phyloP scores from a whole-genome alignment of 2,888 invertebrate species.

The Synergus gifuensis region DNA sequence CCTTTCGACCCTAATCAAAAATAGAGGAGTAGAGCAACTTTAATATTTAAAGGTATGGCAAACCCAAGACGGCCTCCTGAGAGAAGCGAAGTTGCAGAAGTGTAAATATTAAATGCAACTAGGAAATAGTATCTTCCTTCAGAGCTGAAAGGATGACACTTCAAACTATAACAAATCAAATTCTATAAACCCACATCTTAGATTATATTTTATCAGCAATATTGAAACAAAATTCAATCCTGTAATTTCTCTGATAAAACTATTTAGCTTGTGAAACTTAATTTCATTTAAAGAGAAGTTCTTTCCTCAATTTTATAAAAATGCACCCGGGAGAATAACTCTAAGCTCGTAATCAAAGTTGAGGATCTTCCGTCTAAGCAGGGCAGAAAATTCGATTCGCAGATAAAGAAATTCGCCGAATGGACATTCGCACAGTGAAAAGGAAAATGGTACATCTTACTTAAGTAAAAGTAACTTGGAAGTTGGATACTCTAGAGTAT shows the following conservation, averaged over 20 bases:
- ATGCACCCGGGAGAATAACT: neutral
- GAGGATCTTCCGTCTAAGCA: neutral
- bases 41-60: conserved; percentile 27
- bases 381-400: neutral
- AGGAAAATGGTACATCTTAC: conserved; percentile 15
- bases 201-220: neutral
- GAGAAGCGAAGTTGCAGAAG: neutral
- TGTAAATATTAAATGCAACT: conserved; percentile 16
- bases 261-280: neutral
- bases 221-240: neutral
- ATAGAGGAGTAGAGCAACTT: neutral
- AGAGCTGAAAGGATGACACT: neutral
- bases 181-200: neutral
- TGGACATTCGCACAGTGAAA: conserved; percentile 12
- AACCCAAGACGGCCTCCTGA: conserved; percentile 23
- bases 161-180: neutral
- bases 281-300: neutral
- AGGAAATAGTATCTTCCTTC: conserved; percentile 2
- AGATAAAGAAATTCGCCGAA: conserved; percentile 2
- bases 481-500: conserved; percentile 21
- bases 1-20: conserved; percentile 14
- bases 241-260: neutral
- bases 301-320: conserved; percentile 1
- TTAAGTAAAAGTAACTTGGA: conserved; percentile 23
- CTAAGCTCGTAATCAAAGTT: conserved; percentile 18